phyloP scores from a whole-genome alignment of 2,888 invertebrate species.

The Apodemia mormo region DNA sequence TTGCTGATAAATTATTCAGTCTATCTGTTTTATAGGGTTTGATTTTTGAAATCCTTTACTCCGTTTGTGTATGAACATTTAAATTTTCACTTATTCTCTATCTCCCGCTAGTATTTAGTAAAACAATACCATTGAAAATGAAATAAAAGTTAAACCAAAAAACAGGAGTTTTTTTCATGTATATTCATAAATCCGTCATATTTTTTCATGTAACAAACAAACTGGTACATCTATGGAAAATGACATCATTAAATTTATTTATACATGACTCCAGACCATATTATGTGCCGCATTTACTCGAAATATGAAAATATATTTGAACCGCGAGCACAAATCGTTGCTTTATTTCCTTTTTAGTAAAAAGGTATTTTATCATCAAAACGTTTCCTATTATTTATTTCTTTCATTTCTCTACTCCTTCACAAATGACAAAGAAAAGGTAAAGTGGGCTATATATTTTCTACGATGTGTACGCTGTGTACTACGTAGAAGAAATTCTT shows the following conservation, averaged over 20 bases:
- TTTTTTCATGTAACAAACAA: not conserved
- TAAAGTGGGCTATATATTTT: slow-evolving; percentile 19
- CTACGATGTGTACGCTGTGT: not conserved
- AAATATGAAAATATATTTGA: slow-evolving; percentile 1
- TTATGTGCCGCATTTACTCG: slow-evolving; percentile 6
- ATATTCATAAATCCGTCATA: no score
- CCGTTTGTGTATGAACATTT: no score
- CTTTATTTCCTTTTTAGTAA: slow-evolving; percentile 26
- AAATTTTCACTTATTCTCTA: no score
- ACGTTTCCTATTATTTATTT: slow-evolving; percentile 27
- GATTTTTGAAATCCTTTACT: no score
- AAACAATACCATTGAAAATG: no score
- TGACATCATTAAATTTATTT: slow-evolving; percentile 11
- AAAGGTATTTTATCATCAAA: slow-evolving; percentile 29
- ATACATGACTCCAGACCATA: slow-evolving; percentile 11
- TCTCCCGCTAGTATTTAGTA: no score
- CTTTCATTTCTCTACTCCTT: slow-evolving; percentile 25
- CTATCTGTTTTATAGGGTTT: no score
- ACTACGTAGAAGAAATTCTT: not conserved
- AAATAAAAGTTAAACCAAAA: no score
- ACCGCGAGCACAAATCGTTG: slow-evolving; percentile 23
- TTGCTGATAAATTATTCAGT: no score
- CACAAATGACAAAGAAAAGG: slow-evolving; percentile 32
- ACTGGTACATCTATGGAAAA: not conserved
- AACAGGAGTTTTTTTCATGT: no score